phyloP scores from a whole-genome alignment of 2,113 vertebrate genomes.

The Hymenochirus boettgeri region DNA sequence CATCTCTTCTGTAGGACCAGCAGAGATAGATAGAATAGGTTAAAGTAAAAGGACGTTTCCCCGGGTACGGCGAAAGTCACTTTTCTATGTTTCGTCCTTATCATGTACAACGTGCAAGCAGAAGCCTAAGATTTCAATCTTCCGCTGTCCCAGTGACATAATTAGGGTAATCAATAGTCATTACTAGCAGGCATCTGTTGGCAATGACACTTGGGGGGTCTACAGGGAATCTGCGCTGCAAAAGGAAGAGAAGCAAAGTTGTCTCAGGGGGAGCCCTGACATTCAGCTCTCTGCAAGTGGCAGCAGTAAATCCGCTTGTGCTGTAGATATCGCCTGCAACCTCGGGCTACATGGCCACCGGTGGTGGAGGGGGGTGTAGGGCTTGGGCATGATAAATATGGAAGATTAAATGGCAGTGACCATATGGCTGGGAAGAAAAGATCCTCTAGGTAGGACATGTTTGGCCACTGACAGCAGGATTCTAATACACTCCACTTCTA shows the following conservation, averaged over 20 bases:
- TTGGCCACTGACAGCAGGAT: background rate
- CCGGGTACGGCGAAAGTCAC: background rate
- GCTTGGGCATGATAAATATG: conserved; percentile 12
- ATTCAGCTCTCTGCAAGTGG: conserved; percentile 1
- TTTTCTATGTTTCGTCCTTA: conserved; percentile 5
- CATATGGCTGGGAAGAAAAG: conserved; percentile 3
- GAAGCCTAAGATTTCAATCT: conserved; percentile 12
- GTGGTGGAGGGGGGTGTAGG: background rate
- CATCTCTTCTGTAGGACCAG: background rate
- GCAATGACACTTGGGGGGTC: conserved; percentile 25
- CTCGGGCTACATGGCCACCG: conserved; percentile 22
- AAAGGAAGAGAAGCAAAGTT: background rate
- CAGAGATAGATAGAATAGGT: background rate
- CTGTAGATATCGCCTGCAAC: conserved; percentile 11
- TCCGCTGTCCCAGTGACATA: conserved; percentile 27
- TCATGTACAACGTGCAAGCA: background rate
- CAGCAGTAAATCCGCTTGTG: conserved; percentile 14
- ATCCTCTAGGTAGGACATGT: background rate
- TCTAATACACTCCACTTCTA: background rate
- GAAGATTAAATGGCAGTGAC: background rate
- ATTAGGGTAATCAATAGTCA: conserved; percentile 38
- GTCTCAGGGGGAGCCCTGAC: conserved; percentile 3
- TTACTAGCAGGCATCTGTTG: conserved; percentile 25
- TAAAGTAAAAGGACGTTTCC: background rate
- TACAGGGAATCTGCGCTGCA: conserved; percentile 14